A percentile compares a stretch with the other conserved stretches of the same genome.
These are phyloP conservation scores for Andrena bucephala DNA, from an alignment of 2,888 invertebrate species.

Conservation along the genomic window DNA sequence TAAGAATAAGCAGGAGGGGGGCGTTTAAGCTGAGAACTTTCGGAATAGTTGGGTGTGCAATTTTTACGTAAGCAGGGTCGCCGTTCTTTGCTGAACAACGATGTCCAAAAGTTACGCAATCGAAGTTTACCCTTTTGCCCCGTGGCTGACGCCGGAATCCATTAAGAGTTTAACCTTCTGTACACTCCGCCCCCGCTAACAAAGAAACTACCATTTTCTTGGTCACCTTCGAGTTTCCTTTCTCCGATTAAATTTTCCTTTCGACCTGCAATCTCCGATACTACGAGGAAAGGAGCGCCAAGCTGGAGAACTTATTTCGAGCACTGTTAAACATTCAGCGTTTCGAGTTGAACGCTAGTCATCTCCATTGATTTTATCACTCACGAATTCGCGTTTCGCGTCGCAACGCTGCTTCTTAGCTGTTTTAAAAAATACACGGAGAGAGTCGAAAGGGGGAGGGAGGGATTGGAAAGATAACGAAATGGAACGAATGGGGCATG, in stretches of 20 bases:
- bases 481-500: conserved; percentile 55
- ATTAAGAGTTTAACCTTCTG: conserved; percentile 45
- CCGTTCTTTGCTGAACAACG: neutral
- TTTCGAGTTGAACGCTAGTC: neutral
- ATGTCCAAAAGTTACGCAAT: conserved; percentile 38
- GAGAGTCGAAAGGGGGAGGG: neutral
- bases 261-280: neutral
- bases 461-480: conserved; percentile 44
- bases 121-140: conserved; percentile 36
- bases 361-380: neutral
- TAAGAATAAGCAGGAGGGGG: neutral
- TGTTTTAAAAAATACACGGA: neutral
- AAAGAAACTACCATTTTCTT: conserved; percentile 27
- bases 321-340: conserved; percentile 1
- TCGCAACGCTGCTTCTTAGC: neutral
- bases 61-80: neutral
- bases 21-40: neutral
- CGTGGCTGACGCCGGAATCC: conserved; percentile 26
- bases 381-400: neutral
- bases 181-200: conserved; percentile 1
- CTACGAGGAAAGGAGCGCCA: neutral
- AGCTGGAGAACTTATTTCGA: neutral
- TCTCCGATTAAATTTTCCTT: conserved; percentile 4
- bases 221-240: conserved; percentile 4
- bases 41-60: neutral